Evolutionary conservation across 2,113 vertebrate species (phyloP), one percentile per base, ranked within the genome.

Genomic region (Chlorodrepanis virens): DNA sequence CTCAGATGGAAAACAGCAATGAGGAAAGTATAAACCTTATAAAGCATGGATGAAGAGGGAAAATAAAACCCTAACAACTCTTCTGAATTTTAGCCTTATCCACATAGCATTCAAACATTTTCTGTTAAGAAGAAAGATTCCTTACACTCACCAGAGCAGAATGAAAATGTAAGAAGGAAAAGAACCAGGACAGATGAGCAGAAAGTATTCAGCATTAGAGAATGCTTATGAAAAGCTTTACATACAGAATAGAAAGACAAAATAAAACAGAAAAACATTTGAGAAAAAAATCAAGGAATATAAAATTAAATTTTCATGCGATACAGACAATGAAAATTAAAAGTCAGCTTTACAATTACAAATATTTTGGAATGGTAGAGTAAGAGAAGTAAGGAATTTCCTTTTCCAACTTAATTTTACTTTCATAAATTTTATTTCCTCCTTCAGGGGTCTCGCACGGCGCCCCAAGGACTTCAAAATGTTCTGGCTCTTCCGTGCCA

Each of bases 81-180:
- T 35, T 87, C 85, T 70, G 56, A 90, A 81, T 39, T 87, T 56
- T 33, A 91, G 59, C 12, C 52, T 77, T 45, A 64, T 39, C 65
- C 28, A 96, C 33, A 67, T 35, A 85, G 63, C 79, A 82, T 78
- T 88, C 92, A 97, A 94, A 94, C 49, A 82, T 31, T 37, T 78
- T 96, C 75, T 75, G 42, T 96, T 94, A 95, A 82, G 91, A 97
- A 96, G 93, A 95, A 97, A 96, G 71, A 97, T 96, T 97, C 95
- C 97, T 97, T 86, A 96, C 96, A 97, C 94, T 98, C 96, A 97
- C 96, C 96, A 96, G 89, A 96, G 88, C 72, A 96, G 96, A 96
- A 96, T 95, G 94, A 97, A 96, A 98, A 96, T 94, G 94, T 95
- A 96, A 97, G 86, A 96, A 94, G 94, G 70, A 96, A 97, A 96